Conservation (phyloP, 2,113 vertebrate genomes). For the zebrafish (Danio rerio) region GRCz12tu NC_133186.1:28695001-28695500, state of each 20-base stretch:
- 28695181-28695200: too few species aligned
- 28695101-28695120: too few species aligned
- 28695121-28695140: too few species aligned
- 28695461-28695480: neutral
- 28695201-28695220: too few species aligned
- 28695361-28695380: constrained; percentile 21
- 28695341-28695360: constrained; percentile 2
- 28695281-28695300: neutral
- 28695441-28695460: neutral
- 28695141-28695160: too few species aligned
- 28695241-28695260: neutral
- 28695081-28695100: too few species aligned
- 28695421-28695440: constrained; percentile 10
- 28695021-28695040: too few species aligned
- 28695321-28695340: neutral
- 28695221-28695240: too few species aligned
- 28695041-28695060: too few species aligned
- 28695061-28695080: too few species aligned
- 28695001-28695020: too few species aligned
- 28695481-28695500: neutral
- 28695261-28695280: neutral
- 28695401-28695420: neutral
- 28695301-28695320: neutral
- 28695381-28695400: neutral
- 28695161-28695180: too few species aligned